Evolutionary conservation across 2,888 invertebrate genomes (phyloP).

Genomic region (Tenthredo notha): DNA sequence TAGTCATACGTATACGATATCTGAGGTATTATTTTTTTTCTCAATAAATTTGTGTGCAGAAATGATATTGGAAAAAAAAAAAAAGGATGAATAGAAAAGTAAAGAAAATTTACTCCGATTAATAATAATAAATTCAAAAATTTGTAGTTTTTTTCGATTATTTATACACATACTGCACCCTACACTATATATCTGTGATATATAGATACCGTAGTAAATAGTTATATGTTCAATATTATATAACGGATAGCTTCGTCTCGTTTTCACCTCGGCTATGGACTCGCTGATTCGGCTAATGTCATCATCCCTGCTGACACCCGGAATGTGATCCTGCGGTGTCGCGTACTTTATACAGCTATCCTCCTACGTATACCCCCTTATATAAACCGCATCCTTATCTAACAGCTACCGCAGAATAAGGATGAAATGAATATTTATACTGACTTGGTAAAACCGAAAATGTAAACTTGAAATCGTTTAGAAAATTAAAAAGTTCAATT

Average conservation of each 20-base stretch:
- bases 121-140: too few relatives aligned
- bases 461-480: neutral
- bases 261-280: conserved; percentile 53
- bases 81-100: too few relatives aligned
- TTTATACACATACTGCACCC: too few relatives aligned
- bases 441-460: neutral
- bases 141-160: too few relatives aligned
- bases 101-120: too few relatives aligned
- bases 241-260: conserved; percentile 15
- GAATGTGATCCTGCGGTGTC: conserved; percentile 62
- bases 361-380: neutral
- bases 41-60: too few relatives aligned
- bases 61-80: too few relatives aligned
- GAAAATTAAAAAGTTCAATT: neutral
- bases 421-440: neutral
- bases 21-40: too few relatives aligned
- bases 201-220: neutral
- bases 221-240: neutral
- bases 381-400: neutral
- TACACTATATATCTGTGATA: too few relatives aligned
- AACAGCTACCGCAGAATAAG: neutral
- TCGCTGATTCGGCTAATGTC: conserved; percentile 61
- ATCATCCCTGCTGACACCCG: conserved; percentile 56
- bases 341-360: neutral
- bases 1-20: neutral